Conservation (phyloP, 2,797 vertebrate species). For the Phrynocephalus guinanensis region DNA sequence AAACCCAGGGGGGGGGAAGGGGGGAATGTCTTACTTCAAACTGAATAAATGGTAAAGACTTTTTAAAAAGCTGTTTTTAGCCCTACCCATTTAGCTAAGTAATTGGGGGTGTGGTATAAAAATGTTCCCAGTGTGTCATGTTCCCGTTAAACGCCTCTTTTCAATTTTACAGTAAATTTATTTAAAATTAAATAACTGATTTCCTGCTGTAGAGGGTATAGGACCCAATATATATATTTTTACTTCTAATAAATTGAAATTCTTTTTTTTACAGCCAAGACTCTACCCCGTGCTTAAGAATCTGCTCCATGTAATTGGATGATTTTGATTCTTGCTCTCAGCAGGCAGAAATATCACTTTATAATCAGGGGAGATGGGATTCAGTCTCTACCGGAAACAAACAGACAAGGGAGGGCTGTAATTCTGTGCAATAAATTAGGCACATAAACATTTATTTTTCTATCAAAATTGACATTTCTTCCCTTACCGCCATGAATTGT, state of each 20-base stretch:
- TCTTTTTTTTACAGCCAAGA: slow-evolving; percentile 44
- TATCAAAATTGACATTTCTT: not conserved
- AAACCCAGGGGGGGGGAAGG: slow-evolving; percentile 27
- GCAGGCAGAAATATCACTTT: slow-evolving; percentile 8
- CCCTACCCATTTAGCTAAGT: slow-evolving; percentile 52
- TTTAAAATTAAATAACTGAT: slow-evolving; percentile 71
- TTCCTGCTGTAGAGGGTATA: slow-evolving; percentile 64
- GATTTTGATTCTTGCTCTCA: slow-evolving; percentile 17
- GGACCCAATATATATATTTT: slow-evolving; percentile 60
- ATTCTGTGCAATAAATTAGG: not conserved
- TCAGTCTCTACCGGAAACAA: slow-evolving; percentile 13
- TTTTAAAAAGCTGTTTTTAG: slow-evolving; percentile 33
- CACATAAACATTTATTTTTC: not conserved
- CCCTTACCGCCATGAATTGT: not conserved
- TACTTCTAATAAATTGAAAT: slow-evolving; percentile 64
- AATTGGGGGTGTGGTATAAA: slow-evolving; percentile 53
- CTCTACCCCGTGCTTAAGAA: slow-evolving; percentile 34
- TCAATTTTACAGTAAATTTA: slow-evolving; percentile 69
- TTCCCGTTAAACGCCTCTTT: slow-evolving; percentile 48
- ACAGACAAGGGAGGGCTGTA: not conserved
- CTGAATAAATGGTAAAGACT: slow-evolving; percentile 54
- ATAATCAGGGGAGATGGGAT: not conserved
- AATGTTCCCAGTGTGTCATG: slow-evolving; percentile 57
- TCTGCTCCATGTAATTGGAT: slow-evolving; percentile 38
- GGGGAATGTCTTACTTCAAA: slow-evolving; percentile 58